Percentiles rank a stretch among this genome's conserved stretches.
Evolutionary conservation across 92 coral and sea anemone species (phyloP).

Genomic region (Umimayanthus kanabou): DNA sequence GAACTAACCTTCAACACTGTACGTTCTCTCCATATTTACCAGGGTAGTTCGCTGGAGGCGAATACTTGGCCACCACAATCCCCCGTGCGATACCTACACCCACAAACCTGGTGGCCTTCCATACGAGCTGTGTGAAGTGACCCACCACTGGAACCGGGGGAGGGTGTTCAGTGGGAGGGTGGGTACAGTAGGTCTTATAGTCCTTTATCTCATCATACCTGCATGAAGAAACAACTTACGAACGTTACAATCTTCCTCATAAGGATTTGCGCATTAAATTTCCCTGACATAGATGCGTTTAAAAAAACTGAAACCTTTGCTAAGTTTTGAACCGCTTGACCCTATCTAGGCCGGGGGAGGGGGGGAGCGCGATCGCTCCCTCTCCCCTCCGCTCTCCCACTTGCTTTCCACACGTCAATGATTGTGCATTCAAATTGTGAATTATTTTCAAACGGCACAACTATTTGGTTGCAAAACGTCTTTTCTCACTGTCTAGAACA

Average conservation of each 20-base stretch:
- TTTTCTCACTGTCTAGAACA: too few species aligned
- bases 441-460: too few species aligned
- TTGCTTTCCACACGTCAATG: too few species aligned
- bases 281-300: too few species aligned
- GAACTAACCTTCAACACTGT: conserved; percentile 6
- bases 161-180: conserved; percentile 16
- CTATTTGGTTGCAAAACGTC: too few species aligned
- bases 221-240: neutral
- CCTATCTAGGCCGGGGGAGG: too few species aligned
- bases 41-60: conserved; percentile 18
- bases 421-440: too few species aligned
- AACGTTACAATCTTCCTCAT: neutral
- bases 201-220: conserved; percentile 31
- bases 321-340: too few species aligned
- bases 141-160: neutral
- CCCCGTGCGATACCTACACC: conserved; percentile 4
- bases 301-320: too few species aligned
- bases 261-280: too few species aligned
- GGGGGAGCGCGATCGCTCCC: too few species aligned
- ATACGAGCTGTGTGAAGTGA: conserved; percentile 17
- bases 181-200: conserved; percentile 12
- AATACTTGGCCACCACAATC: conserved; percentile 21
- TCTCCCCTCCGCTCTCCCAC: too few species aligned
- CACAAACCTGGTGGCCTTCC: conserved; percentile 17
- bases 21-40: conserved; percentile 16